Evolutionary conservation across 1,140 invertebrate species (phyloP).

Genomic region (Diorhabda carinulata): DNA sequence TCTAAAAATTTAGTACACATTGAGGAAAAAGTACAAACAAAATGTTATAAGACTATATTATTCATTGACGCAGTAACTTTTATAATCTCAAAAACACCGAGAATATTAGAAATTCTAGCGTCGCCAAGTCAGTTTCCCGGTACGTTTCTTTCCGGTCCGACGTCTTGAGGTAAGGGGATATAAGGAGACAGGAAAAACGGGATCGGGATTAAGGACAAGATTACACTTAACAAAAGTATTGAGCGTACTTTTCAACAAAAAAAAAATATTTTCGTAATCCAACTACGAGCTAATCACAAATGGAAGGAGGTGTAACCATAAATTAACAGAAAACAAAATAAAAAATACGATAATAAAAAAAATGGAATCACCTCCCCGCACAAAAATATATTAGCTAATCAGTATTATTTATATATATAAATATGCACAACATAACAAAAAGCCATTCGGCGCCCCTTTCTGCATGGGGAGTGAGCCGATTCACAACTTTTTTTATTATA

Average conservation of each 20-base stretch:
- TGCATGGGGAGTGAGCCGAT: background rate
- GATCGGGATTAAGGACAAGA: background rate
- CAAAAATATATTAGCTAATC: conserved; percentile 7
- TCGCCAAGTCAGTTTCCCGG: background rate
- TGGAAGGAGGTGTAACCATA: background rate
- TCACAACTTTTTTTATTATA: background rate
- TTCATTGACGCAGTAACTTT: background rate
- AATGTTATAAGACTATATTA: background rate
- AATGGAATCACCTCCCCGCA: conserved; percentile 8
- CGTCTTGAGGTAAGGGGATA: background rate
- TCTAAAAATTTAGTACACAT: too few species aligned
- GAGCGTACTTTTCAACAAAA: conserved; percentile 4
- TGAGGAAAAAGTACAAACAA: background rate
- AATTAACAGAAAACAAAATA: conserved; percentile 15
- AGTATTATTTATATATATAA: conserved; percentile 11
- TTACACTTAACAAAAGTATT: conserved; percentile 10
- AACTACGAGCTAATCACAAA: background rate
- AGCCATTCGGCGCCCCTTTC: background rate
- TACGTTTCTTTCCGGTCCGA: conserved; percentile 14
- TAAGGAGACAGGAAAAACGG: background rate
- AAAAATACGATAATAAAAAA: background rate
- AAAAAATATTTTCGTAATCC: conserved; percentile 6
- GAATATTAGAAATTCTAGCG: conserved; percentile 2
- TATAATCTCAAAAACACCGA: background rate
- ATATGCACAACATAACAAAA: conserved; percentile 21